Evolutionary conservation across 2,888 invertebrate genomes (phyloP).

Genomic region (Drosophila demipolita): DNA sequence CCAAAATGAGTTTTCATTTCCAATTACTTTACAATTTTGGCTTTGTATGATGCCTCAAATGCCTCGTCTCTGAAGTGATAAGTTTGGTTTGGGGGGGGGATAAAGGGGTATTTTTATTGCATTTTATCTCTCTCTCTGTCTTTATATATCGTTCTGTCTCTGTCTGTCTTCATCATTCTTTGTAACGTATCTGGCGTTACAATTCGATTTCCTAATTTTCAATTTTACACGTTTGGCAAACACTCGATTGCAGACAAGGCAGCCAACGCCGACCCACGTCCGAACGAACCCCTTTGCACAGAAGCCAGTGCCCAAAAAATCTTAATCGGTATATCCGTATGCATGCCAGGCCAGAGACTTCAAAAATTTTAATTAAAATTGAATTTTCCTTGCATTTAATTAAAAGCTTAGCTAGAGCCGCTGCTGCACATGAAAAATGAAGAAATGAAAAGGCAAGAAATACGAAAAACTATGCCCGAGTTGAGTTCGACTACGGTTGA

Average conservation of each 20-base stretch:
- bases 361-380: slow-evolving; percentile 79
- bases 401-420: slow-evolving; percentile 71
- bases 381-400: slow-evolving; percentile 80
- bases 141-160: neutral
- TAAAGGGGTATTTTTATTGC: slow-evolving; percentile 23
- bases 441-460: slow-evolving; percentile 61
- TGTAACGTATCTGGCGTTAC: slow-evolving; percentile 49
- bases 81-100: neutral
- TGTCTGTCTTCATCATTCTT: neutral
- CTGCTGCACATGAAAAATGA: slow-evolving; percentile 76
- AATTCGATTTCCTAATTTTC: slow-evolving; percentile 80
- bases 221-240: slow-evolving; percentile 80
- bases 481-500: slow-evolving; percentile 29
- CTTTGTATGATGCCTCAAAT: slow-evolving; percentile 57
- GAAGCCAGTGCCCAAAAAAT: slow-evolving; percentile 11
- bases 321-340: slow-evolving; percentile 48
- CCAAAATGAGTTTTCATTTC: slow-evolving; percentile 78
- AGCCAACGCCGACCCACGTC: slow-evolving; percentile 29
- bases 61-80: slow-evolving; percentile 27
- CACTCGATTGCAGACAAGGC: slow-evolving; percentile 56
- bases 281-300: neutral
- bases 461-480: slow-evolving; percentile 64
- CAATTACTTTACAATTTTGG: slow-evolving; percentile 78
- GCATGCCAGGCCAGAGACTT: slow-evolving; percentile 62
- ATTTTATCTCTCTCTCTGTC: neutral